Evolutionary conservation across 1,140 invertebrate species (phyloP), one percentile per base, ranked within the genome.

Genomic region (Hylyphantes graminicola): DNA sequence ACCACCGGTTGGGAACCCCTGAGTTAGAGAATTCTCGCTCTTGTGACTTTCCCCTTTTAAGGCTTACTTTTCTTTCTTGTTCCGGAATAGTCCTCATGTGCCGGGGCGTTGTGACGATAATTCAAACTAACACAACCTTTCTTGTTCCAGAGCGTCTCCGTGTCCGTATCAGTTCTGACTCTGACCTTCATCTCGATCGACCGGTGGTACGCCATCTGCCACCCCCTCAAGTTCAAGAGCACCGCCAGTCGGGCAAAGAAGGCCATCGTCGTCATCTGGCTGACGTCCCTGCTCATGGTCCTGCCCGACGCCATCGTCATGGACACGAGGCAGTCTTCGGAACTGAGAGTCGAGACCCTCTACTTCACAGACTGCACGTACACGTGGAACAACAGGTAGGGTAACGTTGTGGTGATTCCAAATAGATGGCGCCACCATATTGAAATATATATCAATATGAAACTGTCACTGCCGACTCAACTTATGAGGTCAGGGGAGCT

Each of bases 191-290:
- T 97, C 88, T 96, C 95, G 0, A 92, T 97, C 74, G 96, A 98
- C 90, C 92, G 96, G 86, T 97, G 95, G 95, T 96, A 96, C 89
- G 96, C 96, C 80, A 97, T 98, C 88, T 97, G 96, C 90, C 95
- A 94, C 89, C 96, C 96, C 11, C 92, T 98, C 48, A 93, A 94
- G 89, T 97, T 97, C 91, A 95, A 94, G 88, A 95, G 94, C 0
- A 97, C 95, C 0, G 94, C 94, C 0, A 90, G 92, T 13, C 91
- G 95, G 67, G 95, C 96, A n/a, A 95, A 95, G 90, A 94, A 93
- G 8, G 94, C 94, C 59, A 95, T 96, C 83, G 89, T 94, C 19
- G 89, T 95, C 70, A 97, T 97, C 83, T 98, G 96, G 96, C 88
- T 94, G 8, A 85, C 95, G 2, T 94, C 96, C 9, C 87, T 96